Evolutionary conservation across 2,888 invertebrate genomes (phyloP), one percentile per base, ranked within the genome.

Genomic region (Eristalinus sepulchralis): DNA sequence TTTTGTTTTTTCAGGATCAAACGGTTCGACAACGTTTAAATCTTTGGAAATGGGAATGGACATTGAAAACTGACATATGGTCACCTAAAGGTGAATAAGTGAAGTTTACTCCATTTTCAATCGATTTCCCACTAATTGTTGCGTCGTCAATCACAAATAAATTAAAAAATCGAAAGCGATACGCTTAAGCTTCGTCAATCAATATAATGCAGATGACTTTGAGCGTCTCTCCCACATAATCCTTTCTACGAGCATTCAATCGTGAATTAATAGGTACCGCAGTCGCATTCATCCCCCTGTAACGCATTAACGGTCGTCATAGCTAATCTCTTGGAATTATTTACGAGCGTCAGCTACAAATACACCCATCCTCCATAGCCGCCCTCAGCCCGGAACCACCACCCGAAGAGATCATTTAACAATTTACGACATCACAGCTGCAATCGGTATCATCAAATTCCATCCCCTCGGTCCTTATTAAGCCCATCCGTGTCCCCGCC

Each of bases 361-460:
- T 20, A 39, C 60, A 2, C 34, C 27, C 34, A 8, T 10, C 11
- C 20, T n/a, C 67, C 55, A n/a, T n/a, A n/a, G n/a, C n/a, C n/a
- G n/a, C n/a, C n/a, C n/a, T n/a, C 4, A 22, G 9, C 31, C 11
- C 1, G 20, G 27, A 27, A 27, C 27, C n/a, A n/a, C 31, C 36
- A 53, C 53, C 24, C 72, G 22, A 22, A 20, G 60, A 72, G 66
- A 31, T 80, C 79, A 53, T 66, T 80, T 67, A 60, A 67, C 63
- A 72, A 80, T 80, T 80, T 72, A 80, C 72, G 72, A 72, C 36
- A 66, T 72, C 66, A 66, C 20, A 47, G 11, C 66, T 72, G 72
- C 72, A 80, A 72, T 72, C 67, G 79, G 60, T 80, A 72, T 72
- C 71, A 72, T 72, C 22, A 72, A 80, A 67, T 53, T 13, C 63